Evolutionary conservation across 2,113 vertebrate species (phyloP).

Genomic region (Myiagra hebetior): DNA sequence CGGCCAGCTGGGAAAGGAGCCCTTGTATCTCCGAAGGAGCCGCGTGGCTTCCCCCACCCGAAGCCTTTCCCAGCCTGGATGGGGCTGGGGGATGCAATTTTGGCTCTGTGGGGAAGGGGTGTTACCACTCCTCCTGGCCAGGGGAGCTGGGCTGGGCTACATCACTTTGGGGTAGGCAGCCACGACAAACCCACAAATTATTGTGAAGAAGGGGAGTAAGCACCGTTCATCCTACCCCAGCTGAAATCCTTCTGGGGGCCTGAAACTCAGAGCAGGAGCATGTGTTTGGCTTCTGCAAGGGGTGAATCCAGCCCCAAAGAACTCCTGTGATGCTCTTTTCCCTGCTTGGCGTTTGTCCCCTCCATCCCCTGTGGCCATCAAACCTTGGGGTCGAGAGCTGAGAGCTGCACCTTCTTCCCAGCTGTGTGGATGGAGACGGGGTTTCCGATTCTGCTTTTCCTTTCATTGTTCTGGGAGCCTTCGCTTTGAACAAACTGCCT

Average conservation of each 20-base stretch:
- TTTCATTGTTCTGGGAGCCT: conserved; percentile 59
- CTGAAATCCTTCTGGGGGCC: not conserved
- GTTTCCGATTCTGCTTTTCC: conserved; percentile 60
- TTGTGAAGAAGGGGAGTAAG: rapidly evolving
- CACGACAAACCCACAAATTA: not conserved
- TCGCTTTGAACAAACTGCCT: conserved; percentile 17
- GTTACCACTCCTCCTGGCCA: not conserved
- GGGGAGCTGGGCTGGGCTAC: not conserved
- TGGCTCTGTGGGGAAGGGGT: rapidly evolving
- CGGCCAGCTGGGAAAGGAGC: conserved; percentile 57
- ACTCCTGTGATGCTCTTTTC: not conserved
- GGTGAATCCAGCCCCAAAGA: not conserved
- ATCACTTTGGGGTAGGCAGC: not conserved
- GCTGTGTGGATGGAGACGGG: not conserved
- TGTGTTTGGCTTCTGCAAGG: not conserved
- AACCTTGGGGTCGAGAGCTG: not conserved
- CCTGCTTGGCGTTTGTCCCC: not conserved
- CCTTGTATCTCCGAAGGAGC: conserved; percentile 36
- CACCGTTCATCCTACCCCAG: not conserved
- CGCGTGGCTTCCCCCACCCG: not conserved
- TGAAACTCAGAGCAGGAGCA: not conserved
- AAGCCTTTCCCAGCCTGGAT: conserved; percentile 24
- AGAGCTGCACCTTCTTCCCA: conserved; percentile 26
- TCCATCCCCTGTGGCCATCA: not conserved
- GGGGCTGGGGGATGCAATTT: not conserved